phyloP scores from a whole-genome alignment of 1,140 invertebrate species.

The Hypothenemus hampei region DNA sequence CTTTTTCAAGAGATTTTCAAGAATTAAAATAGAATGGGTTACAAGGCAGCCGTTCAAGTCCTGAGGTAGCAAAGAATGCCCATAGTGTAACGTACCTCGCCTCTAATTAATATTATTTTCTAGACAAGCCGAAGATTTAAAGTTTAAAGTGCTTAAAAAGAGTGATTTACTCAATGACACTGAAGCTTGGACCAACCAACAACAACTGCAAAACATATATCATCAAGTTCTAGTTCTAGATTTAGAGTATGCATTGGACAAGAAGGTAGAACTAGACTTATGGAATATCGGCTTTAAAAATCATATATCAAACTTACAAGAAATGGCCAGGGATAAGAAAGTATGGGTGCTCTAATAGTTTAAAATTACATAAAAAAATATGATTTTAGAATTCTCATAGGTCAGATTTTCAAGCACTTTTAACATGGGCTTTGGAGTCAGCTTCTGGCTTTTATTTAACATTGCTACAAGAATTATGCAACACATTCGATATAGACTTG shows the following conservation, averaged over 20 bases:
- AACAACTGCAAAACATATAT: conserved; percentile 69
- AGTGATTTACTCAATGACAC: conserved; percentile 58
- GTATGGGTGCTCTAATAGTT: conserved; percentile 42
- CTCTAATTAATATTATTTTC: conserved; percentile 33
- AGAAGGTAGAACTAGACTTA: conserved; percentile 83
- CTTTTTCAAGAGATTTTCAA: too few relatives aligned
- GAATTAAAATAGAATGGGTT: conserved; percentile 23
- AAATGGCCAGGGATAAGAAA: conserved; percentile 71
- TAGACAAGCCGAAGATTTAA: conserved; percentile 67
- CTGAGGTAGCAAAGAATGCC: too few relatives aligned
- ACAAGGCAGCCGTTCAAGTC: conserved; percentile 66
- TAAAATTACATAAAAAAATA: background rate
- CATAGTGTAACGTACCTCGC: too few relatives aligned
- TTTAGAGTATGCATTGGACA: conserved; percentile 81
- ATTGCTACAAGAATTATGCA: conserved; percentile 75
- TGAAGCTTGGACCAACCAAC: conserved; percentile 58
- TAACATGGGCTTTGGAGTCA: conserved; percentile 73
- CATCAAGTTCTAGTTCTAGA: conserved; percentile 75
- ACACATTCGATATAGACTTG: conserved; percentile 73
- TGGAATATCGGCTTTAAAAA: conserved; percentile 89
- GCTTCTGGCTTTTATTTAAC: conserved; percentile 82
- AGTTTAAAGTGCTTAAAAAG: conserved; percentile 60
- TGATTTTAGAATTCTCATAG: conserved; percentile 59
- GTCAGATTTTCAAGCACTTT: conserved; percentile 66
- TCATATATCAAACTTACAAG: conserved; percentile 74